These are phyloP conservation scores for Drosophila bocqueti DNA, from an alignment of 1,140 invertebrate genomes.

Conservation along the genomic window DNA sequence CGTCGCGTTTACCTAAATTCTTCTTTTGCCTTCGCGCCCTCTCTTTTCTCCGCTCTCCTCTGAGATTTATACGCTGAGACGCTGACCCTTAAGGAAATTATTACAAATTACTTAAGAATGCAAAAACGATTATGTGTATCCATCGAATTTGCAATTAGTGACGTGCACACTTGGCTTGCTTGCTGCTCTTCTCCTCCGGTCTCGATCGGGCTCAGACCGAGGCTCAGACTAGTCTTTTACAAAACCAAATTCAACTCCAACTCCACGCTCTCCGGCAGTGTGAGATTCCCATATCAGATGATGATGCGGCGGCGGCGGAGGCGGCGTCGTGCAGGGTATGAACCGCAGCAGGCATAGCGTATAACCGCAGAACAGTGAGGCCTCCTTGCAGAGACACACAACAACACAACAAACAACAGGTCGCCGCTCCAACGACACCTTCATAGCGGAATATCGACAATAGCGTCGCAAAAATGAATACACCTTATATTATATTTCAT, in stretches of 20 bases:
- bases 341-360: conserved; percentile 61
- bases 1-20: conserved; percentile 64
- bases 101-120: conserved; percentile 85
- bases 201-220: conserved; percentile 12
- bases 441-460: conserved; percentile 3
- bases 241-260: conserved; percentile 48
- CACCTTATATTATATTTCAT: not conserved
- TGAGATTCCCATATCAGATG: conserved; percentile 75
- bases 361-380: conserved; percentile 50
- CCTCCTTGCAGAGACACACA: conserved; percentile 55
- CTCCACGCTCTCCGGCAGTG: conserved; percentile 43
- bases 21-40: conserved; percentile 37
- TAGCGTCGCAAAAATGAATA: not conserved
- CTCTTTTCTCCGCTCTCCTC: conserved; percentile 49
- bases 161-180: conserved; percentile 73
- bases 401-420: conserved; percentile 34
- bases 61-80: conserved; percentile 77
- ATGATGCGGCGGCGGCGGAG: conserved; percentile 1
- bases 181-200: conserved; percentile 39
- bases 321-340: conserved; percentile 46
- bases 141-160: conserved; percentile 85
- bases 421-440: conserved; percentile 16
- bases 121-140: conserved; percentile 85
- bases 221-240: conserved; percentile 27
- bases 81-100: conserved; percentile 85